Percentiles rank a stretch among this genome's conserved stretches.
phyloP scores from a whole-genome alignment of 2,797 vertebrate species.

The Sebastes hubbsi region DNA sequence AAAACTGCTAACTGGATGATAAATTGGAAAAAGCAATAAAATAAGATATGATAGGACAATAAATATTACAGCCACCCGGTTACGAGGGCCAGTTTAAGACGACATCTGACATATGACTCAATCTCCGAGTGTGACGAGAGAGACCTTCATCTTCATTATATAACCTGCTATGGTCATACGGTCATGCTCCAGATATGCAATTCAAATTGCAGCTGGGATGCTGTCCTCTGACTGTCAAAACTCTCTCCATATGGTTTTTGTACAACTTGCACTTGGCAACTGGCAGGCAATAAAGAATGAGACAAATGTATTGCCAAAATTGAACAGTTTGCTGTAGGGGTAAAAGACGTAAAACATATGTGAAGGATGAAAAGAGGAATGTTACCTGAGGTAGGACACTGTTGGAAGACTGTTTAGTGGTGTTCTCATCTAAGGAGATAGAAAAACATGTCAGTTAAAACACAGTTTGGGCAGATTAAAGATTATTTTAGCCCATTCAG shows the following conservation, averaged over 20 bases:
- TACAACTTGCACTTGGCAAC: background rate
- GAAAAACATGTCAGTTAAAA: conserved; percentile 16
- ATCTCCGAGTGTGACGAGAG: background rate
- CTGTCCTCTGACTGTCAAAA: background rate
- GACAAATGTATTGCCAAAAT: background rate
- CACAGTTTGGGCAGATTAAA: background rate
- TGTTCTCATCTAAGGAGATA: conserved; percentile 69
- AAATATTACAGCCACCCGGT: conserved; percentile 13
- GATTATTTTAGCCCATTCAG: background rate
- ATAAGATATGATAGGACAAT: conserved; percentile 22
- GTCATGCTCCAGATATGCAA: conserved; percentile 5
- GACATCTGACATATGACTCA: conserved; percentile 28
- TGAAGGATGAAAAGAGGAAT: background rate
- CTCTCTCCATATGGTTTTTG: background rate
- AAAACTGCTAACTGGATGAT: conserved; percentile 38
- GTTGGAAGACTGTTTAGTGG: conserved; percentile 73
- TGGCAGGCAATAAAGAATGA: background rate
- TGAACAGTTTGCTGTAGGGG: background rate
- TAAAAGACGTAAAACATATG: background rate
- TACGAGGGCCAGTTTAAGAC: background rate
- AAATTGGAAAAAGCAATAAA: conserved; percentile 41
- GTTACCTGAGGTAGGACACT: conserved; percentile 84
- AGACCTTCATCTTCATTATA: background rate
- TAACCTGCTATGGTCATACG: background rate
- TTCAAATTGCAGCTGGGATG: background rate